Percentiles rank a stretch among this genome's conserved stretches.
Conservation (phyloP, 1,140 invertebrate genomes). For the Drosophila elegans region DNA sequence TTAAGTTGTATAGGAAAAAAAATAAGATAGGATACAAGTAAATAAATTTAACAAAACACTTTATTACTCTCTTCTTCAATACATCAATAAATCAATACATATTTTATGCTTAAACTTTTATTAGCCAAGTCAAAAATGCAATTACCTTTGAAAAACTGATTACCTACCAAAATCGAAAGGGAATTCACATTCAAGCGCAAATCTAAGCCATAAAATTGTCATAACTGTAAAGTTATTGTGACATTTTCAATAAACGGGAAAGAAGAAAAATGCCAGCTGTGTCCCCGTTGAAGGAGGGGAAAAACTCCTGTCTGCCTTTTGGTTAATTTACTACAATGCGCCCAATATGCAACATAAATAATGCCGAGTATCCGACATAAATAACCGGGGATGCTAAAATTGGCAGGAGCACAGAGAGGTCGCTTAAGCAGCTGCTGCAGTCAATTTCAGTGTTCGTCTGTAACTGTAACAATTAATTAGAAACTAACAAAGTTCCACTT, state of each 20-base stretch:
- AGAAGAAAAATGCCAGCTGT: slow-evolving; percentile 49
- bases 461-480: slow-evolving; percentile 83
- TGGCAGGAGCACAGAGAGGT: slow-evolving; percentile 22
- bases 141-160: slow-evolving; percentile 26
- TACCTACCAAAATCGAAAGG: slow-evolving; percentile 9
- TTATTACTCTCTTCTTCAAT: too few species aligned
- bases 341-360: slow-evolving; percentile 80
- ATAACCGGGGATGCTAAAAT: slow-evolving; percentile 63
- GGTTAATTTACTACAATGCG: slow-evolving; percentile 76
- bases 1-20: too few species aligned
- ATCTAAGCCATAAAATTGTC: slow-evolving; percentile 66
- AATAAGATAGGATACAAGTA: too few species aligned
- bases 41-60: too few species aligned
- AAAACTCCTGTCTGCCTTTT: slow-evolving; percentile 1
- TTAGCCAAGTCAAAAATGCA: slow-evolving; percentile 17
- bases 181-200: slow-evolving; percentile 16
- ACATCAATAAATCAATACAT: neutral
- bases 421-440: slow-evolving; percentile 39
- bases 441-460: slow-evolving; percentile 51
- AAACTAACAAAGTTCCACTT: slow-evolving; percentile 82
- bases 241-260: slow-evolving; percentile 62
- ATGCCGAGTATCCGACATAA: slow-evolving; percentile 73
- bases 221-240: slow-evolving; percentile 71
- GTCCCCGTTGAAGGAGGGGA: slow-evolving; percentile 2
- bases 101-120: neutral